Conservation (phyloP, 2,888 invertebrate genomes). For the Drosophila parthenogenetica region DNA sequence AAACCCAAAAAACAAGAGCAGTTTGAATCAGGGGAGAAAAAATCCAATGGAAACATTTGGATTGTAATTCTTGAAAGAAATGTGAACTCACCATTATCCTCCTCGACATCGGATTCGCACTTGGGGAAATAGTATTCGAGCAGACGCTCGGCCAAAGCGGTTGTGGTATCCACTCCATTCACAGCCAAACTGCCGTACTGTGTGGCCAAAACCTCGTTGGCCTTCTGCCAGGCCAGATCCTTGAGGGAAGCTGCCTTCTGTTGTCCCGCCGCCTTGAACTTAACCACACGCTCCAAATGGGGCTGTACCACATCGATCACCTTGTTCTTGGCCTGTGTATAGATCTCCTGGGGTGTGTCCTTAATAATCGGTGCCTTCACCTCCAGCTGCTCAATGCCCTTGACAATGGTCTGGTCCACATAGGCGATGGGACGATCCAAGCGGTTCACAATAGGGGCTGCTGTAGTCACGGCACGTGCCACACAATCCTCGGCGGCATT, state of each 20-base stretch:
- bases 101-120: conserved; percentile 86
- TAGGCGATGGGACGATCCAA: conserved; percentile 86
- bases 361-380: conserved; percentile 89
- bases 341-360: conserved; percentile 88
- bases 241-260: conserved; percentile 88
- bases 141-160: conserved; percentile 89
- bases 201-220: conserved; percentile 89
- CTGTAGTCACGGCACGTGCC: conserved; percentile 87
- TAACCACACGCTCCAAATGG: conserved; percentile 85
- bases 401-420: conserved; percentile 89
- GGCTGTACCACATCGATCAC: conserved; percentile 87
- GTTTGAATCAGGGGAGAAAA: background rate
- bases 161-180: conserved; percentile 89
- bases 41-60: background rate
- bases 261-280: conserved; percentile 84
- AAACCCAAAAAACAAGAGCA: background rate
- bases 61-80: background rate
- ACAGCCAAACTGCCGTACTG: conserved; percentile 89
- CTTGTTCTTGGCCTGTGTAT: conserved; percentile 87
- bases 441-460: conserved; percentile 87
- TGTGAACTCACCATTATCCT: conserved; percentile 85
- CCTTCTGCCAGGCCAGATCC: conserved; percentile 90
- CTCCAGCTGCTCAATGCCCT: conserved; percentile 88
- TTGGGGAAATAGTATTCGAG: conserved; percentile 91
- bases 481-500: conserved; percentile 88